Conservation (phyloP, 2,797 vertebrate species). For the Phoebastria nigripes region DNA sequence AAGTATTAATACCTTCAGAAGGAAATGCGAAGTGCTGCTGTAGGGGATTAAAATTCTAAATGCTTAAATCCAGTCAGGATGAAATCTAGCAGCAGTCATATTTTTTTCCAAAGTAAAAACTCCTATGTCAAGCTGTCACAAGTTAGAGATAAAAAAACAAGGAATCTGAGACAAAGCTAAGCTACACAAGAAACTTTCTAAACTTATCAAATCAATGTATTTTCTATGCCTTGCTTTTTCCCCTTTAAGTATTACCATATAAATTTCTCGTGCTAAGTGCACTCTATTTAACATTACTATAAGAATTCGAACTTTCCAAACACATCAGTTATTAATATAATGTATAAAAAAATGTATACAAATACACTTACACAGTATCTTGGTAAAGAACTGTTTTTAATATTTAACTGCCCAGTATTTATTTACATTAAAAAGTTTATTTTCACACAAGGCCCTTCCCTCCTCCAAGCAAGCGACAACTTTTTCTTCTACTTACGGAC, state of each 20-base stretch:
- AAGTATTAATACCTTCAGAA: background rate
- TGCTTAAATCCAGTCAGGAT: background rate
- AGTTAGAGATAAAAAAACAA: background rate
- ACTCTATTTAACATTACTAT: background rate
- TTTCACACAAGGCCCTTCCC: background rate
- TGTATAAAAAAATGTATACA: background rate
- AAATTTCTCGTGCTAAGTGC: background rate
- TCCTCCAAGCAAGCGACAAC: background rate
- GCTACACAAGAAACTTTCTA: background rate
- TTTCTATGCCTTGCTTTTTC: background rate
- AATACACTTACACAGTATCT: background rate
- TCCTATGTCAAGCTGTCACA: background rate
- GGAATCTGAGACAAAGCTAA: background rate
- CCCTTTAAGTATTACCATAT: background rate
- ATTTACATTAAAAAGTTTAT: background rate
- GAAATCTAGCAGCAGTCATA: background rate
- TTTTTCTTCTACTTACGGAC: background rate
- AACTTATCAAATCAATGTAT: background rate
- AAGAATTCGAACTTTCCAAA: background rate
- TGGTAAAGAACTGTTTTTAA: background rate
- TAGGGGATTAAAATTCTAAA: background rate
- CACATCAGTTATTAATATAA: background rate
- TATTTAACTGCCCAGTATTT: background rate
- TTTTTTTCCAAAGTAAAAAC: background rate
- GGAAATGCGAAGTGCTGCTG: background rate